phyloP scores from a whole-genome alignment of 2,888 invertebrate genomes.

The Hydroisotoma schaefferi region DNA sequence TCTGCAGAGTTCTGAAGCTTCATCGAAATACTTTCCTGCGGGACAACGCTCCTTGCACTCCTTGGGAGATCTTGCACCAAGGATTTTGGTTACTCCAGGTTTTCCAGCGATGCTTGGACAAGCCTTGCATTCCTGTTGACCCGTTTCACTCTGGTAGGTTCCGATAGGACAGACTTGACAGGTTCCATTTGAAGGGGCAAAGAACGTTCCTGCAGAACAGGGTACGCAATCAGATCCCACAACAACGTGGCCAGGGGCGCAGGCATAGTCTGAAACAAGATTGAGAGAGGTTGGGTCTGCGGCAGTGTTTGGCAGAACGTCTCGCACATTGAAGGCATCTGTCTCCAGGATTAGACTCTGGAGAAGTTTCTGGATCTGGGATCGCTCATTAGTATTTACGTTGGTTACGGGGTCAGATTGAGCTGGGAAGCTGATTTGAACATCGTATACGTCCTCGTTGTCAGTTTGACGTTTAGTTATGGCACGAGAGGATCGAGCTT shows the following conservation, averaged over 20 bases:
- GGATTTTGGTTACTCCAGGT: slow-evolving; percentile 79
- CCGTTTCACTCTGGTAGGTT: slow-evolving; percentile 88
- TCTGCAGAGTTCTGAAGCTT: slow-evolving; percentile 78
- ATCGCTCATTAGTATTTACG: slow-evolving; percentile 79
- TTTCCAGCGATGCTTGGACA: slow-evolving; percentile 90
- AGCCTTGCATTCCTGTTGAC: slow-evolving; percentile 79
- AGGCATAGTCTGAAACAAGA: slow-evolving; percentile 87
- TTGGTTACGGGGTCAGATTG: slow-evolving; percentile 87
- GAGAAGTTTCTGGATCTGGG: slow-evolving; percentile 75
- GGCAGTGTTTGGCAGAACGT: slow-evolving; percentile 88
- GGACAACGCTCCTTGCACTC: slow-evolving; percentile 71
- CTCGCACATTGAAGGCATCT: slow-evolving; percentile 88
- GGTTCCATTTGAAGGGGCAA: slow-evolving; percentile 64
- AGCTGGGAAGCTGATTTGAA: slow-evolving; percentile 76
- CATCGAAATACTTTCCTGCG: slow-evolving; percentile 89
- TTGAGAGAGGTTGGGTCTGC: slow-evolving; percentile 85
- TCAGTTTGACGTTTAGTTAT: slow-evolving; percentile 60
- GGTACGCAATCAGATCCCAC: slow-evolving; percentile 64
- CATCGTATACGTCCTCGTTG: slow-evolving; percentile 69
- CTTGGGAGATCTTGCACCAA: slow-evolving; percentile 68
- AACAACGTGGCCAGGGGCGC: slow-evolving; percentile 88
- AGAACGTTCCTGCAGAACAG: slow-evolving; percentile 86
- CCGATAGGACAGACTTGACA: slow-evolving; percentile 84
- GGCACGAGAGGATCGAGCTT: slow-evolving; percentile 33
- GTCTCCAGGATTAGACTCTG: slow-evolving; percentile 88